Base-by-base conservation (phyloP, 2,113 vertebrate species). In the Pardalotus punctatus region DNA sequence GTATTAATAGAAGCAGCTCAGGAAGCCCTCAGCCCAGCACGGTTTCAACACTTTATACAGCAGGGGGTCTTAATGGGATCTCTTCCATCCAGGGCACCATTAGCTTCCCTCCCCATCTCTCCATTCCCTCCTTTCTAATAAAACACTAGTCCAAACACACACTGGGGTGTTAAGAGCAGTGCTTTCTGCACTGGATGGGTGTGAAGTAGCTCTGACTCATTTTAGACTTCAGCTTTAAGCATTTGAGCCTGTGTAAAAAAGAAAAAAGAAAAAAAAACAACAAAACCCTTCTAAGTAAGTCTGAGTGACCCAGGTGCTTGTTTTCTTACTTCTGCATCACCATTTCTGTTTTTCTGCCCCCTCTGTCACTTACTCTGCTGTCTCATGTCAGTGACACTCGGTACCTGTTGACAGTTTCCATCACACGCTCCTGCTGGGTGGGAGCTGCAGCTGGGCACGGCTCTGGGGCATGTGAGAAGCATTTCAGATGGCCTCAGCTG, bases 1-100 rank as follows among this genome's bases (percentile, higher is more conserved):
- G 48, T 96, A 94, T 97, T 93, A 81, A 72, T 81, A 94, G 95
- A 91, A 94, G 78, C 58, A 66, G 74, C 79, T 93, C 78, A 77
- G 78, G 77, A 91, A 95, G 38, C 35, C 74, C 58, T 93, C 81
- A 81, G 73, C 64, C 90, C 83, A 88, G 71, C 12, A 6, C 6
- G 16, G 79, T 96, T 94, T 95, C 96, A 92, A 96, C 90, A 95
- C 89, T 88, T 95, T n/a, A 50, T 87, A 61, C 90, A 93, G 94
- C 86, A 93, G 93, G 90, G 69, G 79, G 38, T 94, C 87, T 89
- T 92, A 97, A 95, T 92, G 82, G 89, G 56, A 64, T 81, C 47
- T 87, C 62, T 79, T 94, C 81, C 80, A 91, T 90, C 74, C 81
- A 89, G 94, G 83, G 88, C 77, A 91, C 87, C 81, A 91, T 96